Evolutionary conservation across 2,888 invertebrate genomes (phyloP), one percentile per base, ranked within the genome.

Genomic region (Tetragonisca angustula): DNA sequence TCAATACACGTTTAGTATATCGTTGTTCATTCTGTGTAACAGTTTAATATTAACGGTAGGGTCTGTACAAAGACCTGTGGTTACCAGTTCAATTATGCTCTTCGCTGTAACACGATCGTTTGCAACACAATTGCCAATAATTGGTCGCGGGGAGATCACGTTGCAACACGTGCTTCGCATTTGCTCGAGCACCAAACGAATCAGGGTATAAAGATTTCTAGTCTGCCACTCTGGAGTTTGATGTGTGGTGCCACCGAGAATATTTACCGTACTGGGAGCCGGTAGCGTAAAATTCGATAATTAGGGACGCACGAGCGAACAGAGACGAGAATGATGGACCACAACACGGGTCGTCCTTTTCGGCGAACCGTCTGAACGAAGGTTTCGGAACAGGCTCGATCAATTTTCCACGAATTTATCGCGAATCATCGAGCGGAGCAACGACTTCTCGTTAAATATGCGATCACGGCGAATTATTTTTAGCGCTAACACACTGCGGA

Each of bases 201-300:
- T 78, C 78, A 83, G 83, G 78, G 54, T 83, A 73, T 77, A 78
- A 77, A 83, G 73, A 76, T 56, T 56, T 73, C 73, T 59, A 50
- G 49, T 21, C 68, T 61, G 56, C 1, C 56, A 32, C 36, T 36
- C 36, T 36, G 36, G 54, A 24, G 64, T 32, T 49, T 59, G 75
- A 62, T 79, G 70, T 54, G 68, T 62, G 64, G 36, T 76, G 9
- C 49, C 59, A 71, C 36, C 65, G 65, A 59, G 82, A 81, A 75
- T 74, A 79, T 79, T 76, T 80, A 81, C 79, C 76, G 85, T 84
- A 83, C 19, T 43, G 73, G 71, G 67, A 85, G 72, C 78, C 88
- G 69, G 84, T 62, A 83, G 85, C 89, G 89, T 89, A 87, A 89
- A 89, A 89, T 89, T 89, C 85, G 72, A 74, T 83, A 84, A 88